Base-by-base conservation (phyloP, 2,888 invertebrate species). In the Rhaphigaster nebulosa region DNA sequence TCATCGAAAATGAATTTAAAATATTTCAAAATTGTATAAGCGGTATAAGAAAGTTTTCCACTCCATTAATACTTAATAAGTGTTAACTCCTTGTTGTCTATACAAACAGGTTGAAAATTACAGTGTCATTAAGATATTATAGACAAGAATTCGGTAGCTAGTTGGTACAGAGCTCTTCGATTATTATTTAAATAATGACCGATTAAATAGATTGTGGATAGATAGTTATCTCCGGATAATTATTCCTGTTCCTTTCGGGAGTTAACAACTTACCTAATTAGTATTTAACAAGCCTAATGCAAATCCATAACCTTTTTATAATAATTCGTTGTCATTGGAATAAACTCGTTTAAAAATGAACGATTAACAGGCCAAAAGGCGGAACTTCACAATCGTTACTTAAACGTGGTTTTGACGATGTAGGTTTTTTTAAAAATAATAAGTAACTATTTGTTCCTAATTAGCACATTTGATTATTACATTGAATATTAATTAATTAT, bases 181-280 rank as follows among this genome's bases (percentile, higher is more conserved):
- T 76, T 76, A 76, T 76, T 76, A 76, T 76, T 76, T 76, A 76
- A 38, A 76, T 76, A 76, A 76, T 76, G 70, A 76, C 70, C 70
- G 70, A 76, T 76, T 76, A 76, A 76, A 76, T 76, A 20, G 38
- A 76, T 38, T 76, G 38, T 76, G 70, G 70, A 23, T 4, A 8
- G 70, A 76, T 76, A 76, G 70, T 38, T 38, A 76, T 38, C 70
- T 76, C 38, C 34, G 38, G 34, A 8, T 20, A 76, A 76, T 76
- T 76, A 76, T 38, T 23, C 20, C 1, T 38, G 70, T 38, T 76
- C 70, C 45, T 45, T 84, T 41, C 18, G 41, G 45, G 45, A 84
- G 26, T 84, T 84, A 84, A 45, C n/a, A 41, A 84, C 84, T 84
- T 18, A n/a, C 45, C 41, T 84, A 50, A 45, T 26, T 45, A 84